These are phyloP conservation scores for Sinocyclocheilus anophthalmus DNA, from an alignment of 2,113 vertebrate genomes.

Conservation along the genomic window DNA sequence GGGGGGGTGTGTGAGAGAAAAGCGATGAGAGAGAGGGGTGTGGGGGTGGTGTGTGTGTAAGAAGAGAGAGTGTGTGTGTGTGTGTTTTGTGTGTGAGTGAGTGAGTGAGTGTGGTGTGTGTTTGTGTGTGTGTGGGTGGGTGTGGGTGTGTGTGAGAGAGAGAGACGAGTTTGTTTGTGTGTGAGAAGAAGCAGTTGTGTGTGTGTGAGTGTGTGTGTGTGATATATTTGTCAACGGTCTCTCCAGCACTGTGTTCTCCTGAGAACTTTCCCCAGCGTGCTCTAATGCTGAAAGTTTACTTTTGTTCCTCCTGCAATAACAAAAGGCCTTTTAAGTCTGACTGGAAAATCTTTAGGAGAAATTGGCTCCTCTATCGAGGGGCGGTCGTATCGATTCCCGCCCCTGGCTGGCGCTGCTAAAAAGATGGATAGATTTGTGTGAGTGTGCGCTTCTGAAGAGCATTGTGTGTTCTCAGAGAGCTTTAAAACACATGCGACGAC, in stretches of 20 bases:
- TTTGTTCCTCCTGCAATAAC: constrained; percentile 78
- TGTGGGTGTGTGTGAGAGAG: background rate
- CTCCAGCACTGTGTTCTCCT: background rate
- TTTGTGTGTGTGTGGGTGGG: background rate
- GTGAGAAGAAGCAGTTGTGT: too few relatives aligned
- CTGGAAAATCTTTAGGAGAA: constrained; percentile 81
- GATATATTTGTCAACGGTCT: background rate
- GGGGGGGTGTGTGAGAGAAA: too few relatives aligned
- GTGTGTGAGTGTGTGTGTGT: background rate
- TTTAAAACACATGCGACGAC: constrained; percentile 69
- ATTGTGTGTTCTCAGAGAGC: constrained; percentile 71
- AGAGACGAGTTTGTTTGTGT: background rate
- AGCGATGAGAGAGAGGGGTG: too few relatives aligned
- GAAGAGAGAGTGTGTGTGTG: background rate
- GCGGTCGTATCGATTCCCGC: constrained; percentile 76
- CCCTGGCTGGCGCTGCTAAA: constrained; percentile 73
- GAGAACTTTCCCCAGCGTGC: constrained; percentile 47
- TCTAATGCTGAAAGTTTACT: constrained; percentile 74
- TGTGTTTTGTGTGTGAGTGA: background rate
- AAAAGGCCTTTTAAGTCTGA: constrained; percentile 79
- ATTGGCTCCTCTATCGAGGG: constrained; percentile 77
- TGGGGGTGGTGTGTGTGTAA: too few relatives aligned
- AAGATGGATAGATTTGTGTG: constrained; percentile 81
- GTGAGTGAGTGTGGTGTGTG: background rate
- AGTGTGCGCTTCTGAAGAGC: constrained; percentile 73